Evolutionary conservation across 2,888 invertebrate genomes (phyloP).

Genomic region (Zaprionus obscuricornis): DNA sequence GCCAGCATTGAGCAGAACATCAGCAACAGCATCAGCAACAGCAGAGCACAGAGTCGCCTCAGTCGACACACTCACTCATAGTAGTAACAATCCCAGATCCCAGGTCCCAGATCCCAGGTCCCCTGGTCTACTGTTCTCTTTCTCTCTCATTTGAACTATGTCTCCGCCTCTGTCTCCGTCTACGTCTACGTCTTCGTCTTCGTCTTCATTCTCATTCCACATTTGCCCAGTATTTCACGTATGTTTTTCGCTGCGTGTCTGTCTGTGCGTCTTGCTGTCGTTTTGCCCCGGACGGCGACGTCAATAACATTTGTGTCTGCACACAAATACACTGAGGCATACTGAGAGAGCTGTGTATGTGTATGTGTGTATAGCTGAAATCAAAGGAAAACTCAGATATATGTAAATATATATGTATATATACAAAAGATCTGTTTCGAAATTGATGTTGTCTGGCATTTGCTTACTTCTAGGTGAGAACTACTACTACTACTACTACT

Average conservation of each 20-base stretch:
- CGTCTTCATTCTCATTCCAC: too few species aligned
- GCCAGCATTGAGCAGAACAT: slow-evolving; percentile 17
- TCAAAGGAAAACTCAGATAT: slow-evolving; percentile 46
- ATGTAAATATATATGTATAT: slow-evolving; percentile 4
- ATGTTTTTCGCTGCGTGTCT: slow-evolving; percentile 36
- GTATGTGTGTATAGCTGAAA: slow-evolving; percentile 24
- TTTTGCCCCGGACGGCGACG: slow-evolving; percentile 53
- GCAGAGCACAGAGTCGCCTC: slow-evolving; percentile 13
- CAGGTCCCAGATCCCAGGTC: background rate
- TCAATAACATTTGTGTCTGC: slow-evolving; percentile 73
- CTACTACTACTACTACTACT: slow-evolving; percentile 14
- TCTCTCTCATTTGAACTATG: too few species aligned
- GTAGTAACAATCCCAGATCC: too few species aligned
- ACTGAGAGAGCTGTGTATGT: slow-evolving; percentile 11
- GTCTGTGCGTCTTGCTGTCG: slow-evolving; percentile 46
- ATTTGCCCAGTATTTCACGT: too few species aligned
- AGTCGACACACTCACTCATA: too few species aligned
- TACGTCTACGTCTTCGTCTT: too few species aligned
- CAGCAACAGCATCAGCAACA: slow-evolving; percentile 31
- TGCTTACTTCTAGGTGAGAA: slow-evolving; percentile 60
- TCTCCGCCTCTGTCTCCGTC: too few species aligned
- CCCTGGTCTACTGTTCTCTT: too few species aligned
- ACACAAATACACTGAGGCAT: slow-evolving; percentile 36
- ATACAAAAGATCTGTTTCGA: slow-evolving; percentile 34
- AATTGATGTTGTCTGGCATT: slow-evolving; percentile 29